Percentiles rank a stretch among this genome's conserved stretches.
Evolutionary conservation across 2,113 vertebrate species (phyloP).

Genomic region (Danionella cerebrum): DNA sequence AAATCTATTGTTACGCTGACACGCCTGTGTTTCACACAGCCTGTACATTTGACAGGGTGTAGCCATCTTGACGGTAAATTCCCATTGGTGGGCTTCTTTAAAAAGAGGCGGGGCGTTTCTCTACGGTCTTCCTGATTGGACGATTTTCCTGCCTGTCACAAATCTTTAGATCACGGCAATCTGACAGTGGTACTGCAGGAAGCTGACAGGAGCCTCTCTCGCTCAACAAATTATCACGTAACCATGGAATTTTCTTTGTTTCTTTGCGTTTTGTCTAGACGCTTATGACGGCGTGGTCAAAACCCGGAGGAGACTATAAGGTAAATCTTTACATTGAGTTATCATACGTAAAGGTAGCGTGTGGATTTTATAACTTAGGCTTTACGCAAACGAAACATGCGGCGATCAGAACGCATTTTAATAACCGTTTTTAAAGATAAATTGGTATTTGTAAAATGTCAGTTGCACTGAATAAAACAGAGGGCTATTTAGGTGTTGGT

Average conservation of each 20-base stretch:
- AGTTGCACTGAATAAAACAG: no score
- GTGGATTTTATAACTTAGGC: no score
- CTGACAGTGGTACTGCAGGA: slow-evolving; percentile 40
- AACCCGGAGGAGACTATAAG: slow-evolving; percentile 13
- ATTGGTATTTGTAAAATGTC: no score
- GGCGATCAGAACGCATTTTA: no score
- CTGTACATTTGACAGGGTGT: slow-evolving; percentile 1
- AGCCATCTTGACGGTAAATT: background rate
- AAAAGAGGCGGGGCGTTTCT: background rate
- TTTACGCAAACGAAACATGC: no score
- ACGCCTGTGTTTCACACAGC: background rate
- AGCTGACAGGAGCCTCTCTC: slow-evolving; percentile 48
- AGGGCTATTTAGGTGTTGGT: no score
- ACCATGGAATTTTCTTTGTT: slow-evolving; percentile 41
- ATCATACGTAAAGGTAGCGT: background rate
- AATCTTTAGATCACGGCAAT: background rate
- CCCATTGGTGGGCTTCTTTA: slow-evolving; percentile 41
- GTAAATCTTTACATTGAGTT: background rate
- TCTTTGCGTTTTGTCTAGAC: background rate
- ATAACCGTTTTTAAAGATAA: no score
- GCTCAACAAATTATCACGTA: slow-evolving; percentile 29
- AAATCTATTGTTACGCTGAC: no score
- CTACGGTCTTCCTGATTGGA: slow-evolving; percentile 49
- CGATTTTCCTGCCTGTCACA: slow-evolving; percentile 7
- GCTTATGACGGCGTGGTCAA: background rate